These are phyloP conservation scores for Alaudala cheleensis DNA, from an alignment of 2,113 vertebrate species.

Conservation along the genomic window DNA sequence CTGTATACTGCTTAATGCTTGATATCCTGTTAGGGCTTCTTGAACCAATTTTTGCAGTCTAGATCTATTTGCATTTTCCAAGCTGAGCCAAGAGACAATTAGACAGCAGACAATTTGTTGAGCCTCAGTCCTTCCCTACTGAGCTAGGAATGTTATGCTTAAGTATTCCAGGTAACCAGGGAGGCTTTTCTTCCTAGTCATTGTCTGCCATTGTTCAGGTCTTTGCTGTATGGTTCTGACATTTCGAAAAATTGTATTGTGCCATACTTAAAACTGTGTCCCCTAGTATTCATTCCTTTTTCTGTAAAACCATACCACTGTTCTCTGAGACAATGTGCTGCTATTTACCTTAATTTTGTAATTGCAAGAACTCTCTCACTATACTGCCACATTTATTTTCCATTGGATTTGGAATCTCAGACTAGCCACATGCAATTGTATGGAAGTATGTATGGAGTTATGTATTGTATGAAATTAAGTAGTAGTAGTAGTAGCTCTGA, in stretches of 20 bases:
- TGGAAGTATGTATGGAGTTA: no score
- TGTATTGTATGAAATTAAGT: neutral
- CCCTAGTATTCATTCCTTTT: neutral
- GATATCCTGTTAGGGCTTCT: conserved; percentile 64
- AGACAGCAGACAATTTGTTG: conserved; percentile 57
- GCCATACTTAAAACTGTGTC: neutral
- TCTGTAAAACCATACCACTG: neutral
- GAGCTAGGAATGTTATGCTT: conserved; percentile 39
- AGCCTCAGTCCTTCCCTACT: conserved; percentile 65
- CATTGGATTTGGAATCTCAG: neutral
- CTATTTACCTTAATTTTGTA: conserved; percentile 1
- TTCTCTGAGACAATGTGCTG: neutral
- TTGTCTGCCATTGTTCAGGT: neutral
- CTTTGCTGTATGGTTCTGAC: neutral
- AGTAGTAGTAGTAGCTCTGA: neutral
- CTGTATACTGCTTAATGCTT: conserved; percentile 47
- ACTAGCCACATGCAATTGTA: neutral
- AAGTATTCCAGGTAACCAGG: conserved; percentile 45
- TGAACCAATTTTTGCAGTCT: conserved; percentile 63
- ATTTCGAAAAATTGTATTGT: neutral
- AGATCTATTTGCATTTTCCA: conserved; percentile 65
- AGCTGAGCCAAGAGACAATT: conserved; percentile 65
- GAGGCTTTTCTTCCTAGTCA: neutral
- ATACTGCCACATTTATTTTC: neutral
- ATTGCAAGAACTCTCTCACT: neutral